Conservation (phyloP, 2,797 vertebrate species). For the Halcyon leucocephala region DNA sequence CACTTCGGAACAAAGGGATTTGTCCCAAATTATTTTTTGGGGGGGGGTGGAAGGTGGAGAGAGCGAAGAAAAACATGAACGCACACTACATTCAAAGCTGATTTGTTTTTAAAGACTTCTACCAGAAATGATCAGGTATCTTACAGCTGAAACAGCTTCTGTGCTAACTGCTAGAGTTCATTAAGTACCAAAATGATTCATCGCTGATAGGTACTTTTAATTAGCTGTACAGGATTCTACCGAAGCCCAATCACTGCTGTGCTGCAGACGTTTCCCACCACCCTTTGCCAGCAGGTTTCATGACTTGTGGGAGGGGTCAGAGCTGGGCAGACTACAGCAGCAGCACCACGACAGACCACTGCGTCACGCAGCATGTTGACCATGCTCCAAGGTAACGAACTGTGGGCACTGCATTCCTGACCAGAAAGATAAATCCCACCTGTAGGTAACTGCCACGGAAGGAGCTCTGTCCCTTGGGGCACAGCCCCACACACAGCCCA, state of each 20-base stretch:
- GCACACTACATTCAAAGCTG: neutral
- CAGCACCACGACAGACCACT: fast-evolving
- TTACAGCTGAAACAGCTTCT: neutral
- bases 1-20: neutral
- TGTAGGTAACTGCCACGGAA: fast-evolving
- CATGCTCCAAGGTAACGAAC: fast-evolving
- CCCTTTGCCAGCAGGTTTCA: neutral
- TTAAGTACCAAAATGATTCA: neutral
- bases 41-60: too few species aligned
- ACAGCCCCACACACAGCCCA: neutral
- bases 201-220: neutral
- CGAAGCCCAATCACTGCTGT: too few species aligned
- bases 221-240: neutral
- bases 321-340: neutral
- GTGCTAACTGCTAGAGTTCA: neutral
- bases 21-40: neutral
- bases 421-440: neutral
- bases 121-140: neutral
- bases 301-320: fast-evolving
- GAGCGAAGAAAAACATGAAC: neutral
- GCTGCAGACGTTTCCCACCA: neutral
- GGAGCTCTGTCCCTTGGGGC: neutral
- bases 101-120: neutral
- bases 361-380: fast-evolving
- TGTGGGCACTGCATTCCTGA: fast-evolving